Base-by-base conservation (phyloP, 2,888 invertebrate species). In the Strigamia transsilvanica region DNA sequence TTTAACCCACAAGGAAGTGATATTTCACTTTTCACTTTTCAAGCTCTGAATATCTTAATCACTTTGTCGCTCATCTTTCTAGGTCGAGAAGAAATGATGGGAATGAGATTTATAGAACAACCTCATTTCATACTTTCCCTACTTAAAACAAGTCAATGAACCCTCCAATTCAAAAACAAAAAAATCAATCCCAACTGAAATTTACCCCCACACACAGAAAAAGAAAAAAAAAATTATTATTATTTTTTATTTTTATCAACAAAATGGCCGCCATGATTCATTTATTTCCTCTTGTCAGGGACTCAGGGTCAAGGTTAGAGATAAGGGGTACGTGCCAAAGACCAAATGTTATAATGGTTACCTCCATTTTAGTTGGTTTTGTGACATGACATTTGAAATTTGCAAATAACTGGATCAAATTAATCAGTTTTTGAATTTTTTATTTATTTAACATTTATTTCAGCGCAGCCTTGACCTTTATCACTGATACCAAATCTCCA, bases 51-150 rank as follows among this genome's bases (percentile, higher is more conserved):
- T 27, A 73, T 73, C 73, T 73, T 73, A 73, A 73, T 32, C 23
- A 73, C 23, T 73, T 32, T 73, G 73, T 73, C 73, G 73, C 73
- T 73, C 73, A 73, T 73, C 73, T 73, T 73, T 73, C 73, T 73
- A 73, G 73, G 73, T 73, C 73, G 73, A 32, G 32, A 73, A 73
- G 73, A 73, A 73, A 73, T 32, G 73, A 73, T 73, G 73, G 7
- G 73, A 73, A 73, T 73, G 73, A 32, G 73, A 73, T 73, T 73
- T 73, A 15, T 73, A 73, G 73, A 73, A 73, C 73, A 73, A 73
- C 73, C 73, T 73, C 73, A n/a, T 73, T 73, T 73, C 73, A 32
- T n/a, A 73, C 73, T 73, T 73, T 73, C 73, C 73, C 73, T 32
- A 73, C 73, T 73, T 73, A 73, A 32, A 73, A 66, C 61, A 27